Percentiles rank a stretch among this genome's conserved stretches.
Evolutionary conservation across 37 sponge, comb jelly and placozoan species (phyloP).

Genomic region (Petrosia ficiformis): DNA sequence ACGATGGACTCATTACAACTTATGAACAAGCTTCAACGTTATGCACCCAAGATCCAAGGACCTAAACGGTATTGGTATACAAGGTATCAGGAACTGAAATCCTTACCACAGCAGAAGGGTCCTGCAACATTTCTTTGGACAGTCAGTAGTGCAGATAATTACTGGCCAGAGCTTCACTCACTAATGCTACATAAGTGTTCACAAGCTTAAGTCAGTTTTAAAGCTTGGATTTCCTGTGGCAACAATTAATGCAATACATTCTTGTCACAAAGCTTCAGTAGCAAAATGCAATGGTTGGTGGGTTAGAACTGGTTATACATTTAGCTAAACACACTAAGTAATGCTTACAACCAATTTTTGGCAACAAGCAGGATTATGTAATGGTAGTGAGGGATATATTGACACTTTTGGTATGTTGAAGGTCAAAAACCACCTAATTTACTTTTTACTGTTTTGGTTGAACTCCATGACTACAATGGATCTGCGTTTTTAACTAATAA

Average conservation of each 20-base stretch:
- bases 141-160: constrained; percentile 20
- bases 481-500: neutral
- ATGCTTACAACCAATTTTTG: constrained; percentile 19
- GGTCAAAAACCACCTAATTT: constrained; percentile 9
- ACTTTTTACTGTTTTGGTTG: constrained; percentile 7
- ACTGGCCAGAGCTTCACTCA: constrained; percentile 42
- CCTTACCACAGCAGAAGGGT: constrained; percentile 23
- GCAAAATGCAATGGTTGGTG: constrained; percentile 15
- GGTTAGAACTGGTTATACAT: neutral
- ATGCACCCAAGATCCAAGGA: constrained; percentile 30
- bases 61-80: constrained; percentile 39
- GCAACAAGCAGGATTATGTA: constrained; percentile 9
- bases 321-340: neutral
- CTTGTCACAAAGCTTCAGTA: neutral
- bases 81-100: constrained; percentile 10
- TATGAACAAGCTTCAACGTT: constrained; percentile 17
- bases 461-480: constrained; percentile 1
- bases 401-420: neutral
- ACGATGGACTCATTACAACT: neutral
- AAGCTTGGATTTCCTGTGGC: constrained; percentile 3
- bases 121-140: constrained; percentile 43
- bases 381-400: constrained; percentile 8
- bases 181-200: constrained; percentile 13
- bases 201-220: too few species aligned
- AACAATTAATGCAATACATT: constrained; percentile 13